These are phyloP conservation scores for Chromis chromis DNA, from an alignment of 2,797 vertebrate species.

Conservation along the genomic window DNA sequence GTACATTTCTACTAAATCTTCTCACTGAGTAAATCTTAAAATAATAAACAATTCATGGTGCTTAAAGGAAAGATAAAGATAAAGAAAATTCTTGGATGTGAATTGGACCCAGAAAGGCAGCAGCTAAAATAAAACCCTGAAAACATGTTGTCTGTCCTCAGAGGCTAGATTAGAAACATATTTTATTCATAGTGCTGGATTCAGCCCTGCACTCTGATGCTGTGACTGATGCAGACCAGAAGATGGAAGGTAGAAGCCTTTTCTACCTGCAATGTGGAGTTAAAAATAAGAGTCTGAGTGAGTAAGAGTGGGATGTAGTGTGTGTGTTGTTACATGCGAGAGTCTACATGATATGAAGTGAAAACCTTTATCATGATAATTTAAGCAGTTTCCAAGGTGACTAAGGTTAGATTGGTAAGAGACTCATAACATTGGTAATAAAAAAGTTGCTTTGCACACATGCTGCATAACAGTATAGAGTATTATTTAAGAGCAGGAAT, in stretches of 20 bases:
- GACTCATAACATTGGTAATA: background rate
- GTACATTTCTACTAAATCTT: background rate
- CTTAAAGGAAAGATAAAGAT: no score
- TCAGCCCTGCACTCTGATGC: constrained; percentile 29
- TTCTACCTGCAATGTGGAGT: constrained; percentile 12
- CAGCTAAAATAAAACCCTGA: constrained; percentile 56
- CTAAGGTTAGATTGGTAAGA: background rate
- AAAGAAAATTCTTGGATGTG: constrained; percentile 11
- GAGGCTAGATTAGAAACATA: constrained; percentile 45
- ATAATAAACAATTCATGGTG: no score
- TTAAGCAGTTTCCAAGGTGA: background rate
- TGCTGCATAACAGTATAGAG: background rate
- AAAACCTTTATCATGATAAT: background rate
- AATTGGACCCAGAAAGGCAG: constrained; percentile 21
- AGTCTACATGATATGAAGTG: background rate
- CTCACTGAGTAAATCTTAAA: background rate
- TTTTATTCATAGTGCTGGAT: constrained; percentile 63
- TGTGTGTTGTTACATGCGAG: no score
- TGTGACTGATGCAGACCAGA: constrained; percentile 2
- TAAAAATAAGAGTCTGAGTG: background rate
- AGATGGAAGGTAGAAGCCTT: background rate
- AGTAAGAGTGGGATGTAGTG: background rate
- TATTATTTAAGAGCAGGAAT: constrained; percentile 22
- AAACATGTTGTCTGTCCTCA: constrained; percentile 10
- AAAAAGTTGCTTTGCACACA: background rate